Evolutionary conservation across 2,888 invertebrate genomes (phyloP), one percentile per base, ranked within the genome.

Genomic region (Eucera pruinosa): DNA sequence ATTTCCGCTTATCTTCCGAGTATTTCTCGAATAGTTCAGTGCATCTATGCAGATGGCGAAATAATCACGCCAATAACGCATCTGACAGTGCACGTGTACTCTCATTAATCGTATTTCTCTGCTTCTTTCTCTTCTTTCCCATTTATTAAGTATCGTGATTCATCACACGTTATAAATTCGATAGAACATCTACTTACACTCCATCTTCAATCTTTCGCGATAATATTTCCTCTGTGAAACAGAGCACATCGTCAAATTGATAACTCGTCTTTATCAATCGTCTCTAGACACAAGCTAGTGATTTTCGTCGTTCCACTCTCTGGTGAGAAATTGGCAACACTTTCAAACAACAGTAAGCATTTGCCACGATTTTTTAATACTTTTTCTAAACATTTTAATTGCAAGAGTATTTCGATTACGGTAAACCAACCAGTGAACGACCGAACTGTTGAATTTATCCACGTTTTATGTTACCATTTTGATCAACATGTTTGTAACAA

Each of bases 31-130:
- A 7, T 18, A 9, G 23, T 20, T 45, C 57, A 1, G 15, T 11
- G 7, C 36, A 11, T 33, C 13, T 18, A 41, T 18, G 0, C 7
- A 73, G 72, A 67, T 73, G 67, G 72, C 67, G 60, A 55, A 54
- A 11, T 30, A 30, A 9, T 33, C 72, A 43, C n/a, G 9, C 15
- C 11, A 11, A 13, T 41, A n/a, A 41, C 33, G 1, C 25, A 50
- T 41, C 23, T 9, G 0, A 7, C n/a, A 7, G 7, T 39, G 9
- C 30, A 20, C 13, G 55, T 30, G 27, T 9, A 13, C 27, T 27
- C 36, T 27, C 36, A 15, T 30, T 15, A 20, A n/a, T 2, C 25
- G 20, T n/a, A 23, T 25, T 1, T 15, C n/a, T 54, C 30, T 30
- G 5, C 4, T 15, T 27, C 15, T 23, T 7, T n/a, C 13, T 11